Conservation (phyloP, 2,113 vertebrate species). For the Balaeniceps rex region DNA sequence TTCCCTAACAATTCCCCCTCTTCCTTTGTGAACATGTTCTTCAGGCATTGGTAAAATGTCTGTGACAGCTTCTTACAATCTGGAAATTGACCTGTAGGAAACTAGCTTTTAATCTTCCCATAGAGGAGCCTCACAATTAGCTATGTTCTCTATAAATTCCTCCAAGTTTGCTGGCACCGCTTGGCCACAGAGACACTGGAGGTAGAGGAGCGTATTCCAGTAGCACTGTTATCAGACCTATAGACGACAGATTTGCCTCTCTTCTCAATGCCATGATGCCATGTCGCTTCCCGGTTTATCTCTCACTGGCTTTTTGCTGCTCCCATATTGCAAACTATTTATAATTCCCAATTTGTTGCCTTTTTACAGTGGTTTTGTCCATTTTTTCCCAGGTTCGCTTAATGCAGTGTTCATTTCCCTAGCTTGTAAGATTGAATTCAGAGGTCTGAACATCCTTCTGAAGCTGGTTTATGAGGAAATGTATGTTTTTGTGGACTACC, state of each 20-base stretch:
- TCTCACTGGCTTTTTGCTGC: neutral
- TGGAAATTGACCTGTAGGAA: neutral
- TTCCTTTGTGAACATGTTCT: neutral
- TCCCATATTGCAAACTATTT: neutral
- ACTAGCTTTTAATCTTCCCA: neutral
- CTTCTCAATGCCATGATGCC: neutral
- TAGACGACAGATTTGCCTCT: neutral
- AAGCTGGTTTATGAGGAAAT: neutral
- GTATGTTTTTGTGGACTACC: neutral
- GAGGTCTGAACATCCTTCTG: neutral
- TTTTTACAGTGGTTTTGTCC: neutral
- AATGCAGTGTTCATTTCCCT: neutral
- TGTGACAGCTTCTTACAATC: neutral
- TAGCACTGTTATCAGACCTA: neutral
- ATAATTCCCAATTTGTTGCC: neutral
- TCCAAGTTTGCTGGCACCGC: neutral
- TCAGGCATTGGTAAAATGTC: neutral
- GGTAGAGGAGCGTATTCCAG: neutral
- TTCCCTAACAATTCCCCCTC: neutral
- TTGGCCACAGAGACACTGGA: neutral
- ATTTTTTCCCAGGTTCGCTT: neutral
- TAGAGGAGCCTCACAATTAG: neutral
- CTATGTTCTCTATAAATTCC: neutral
- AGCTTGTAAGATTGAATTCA: neutral
- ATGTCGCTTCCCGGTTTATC: accelerated